Conservation (phyloP, 2,888 invertebrate genomes). For the Cancer borealis region DNA sequence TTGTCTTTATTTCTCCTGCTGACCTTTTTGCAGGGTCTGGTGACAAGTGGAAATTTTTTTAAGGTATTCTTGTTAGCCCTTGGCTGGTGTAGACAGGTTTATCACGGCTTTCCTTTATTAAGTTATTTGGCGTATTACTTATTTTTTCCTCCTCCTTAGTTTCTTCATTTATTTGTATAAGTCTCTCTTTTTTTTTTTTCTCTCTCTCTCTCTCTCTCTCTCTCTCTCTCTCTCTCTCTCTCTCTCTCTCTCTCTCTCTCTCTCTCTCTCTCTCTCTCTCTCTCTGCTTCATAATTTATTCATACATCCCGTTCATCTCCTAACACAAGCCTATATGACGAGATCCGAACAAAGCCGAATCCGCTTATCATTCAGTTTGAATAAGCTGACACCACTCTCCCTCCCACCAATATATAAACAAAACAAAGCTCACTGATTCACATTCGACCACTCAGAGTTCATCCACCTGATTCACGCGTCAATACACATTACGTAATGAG, state of each 20-base stretch:
- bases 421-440: neutral
- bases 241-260: slow-evolving; percentile 3
- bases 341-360: neutral
- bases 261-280: slow-evolving; percentile 20
- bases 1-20: neutral
- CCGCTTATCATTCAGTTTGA: slow-evolving; percentile 1
- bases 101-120: too few species aligned
- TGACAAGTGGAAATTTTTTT: too few species aligned
- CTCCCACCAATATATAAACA: neutral
- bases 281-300: neutral
- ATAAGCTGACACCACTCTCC: neutral
- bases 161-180: too few species aligned
- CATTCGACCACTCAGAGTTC: neutral
- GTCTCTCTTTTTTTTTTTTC: too few species aligned
- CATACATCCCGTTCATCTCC: neutral
- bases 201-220: neutral
- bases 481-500: slow-evolving; percentile 1
- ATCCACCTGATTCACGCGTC: slow-evolving; percentile 7
- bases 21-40: too few species aligned
- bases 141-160: too few species aligned
- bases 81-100: too few species aligned
- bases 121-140: too few species aligned
- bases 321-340: neutral
- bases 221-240: neutral
- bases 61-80: too few species aligned